Percentiles rank a stretch among this genome's conserved stretches.
These are phyloP conservation scores for Hirundichthys speculiger DNA, from an alignment of 2,113 vertebrate species.

Conservation along the genomic window DNA sequence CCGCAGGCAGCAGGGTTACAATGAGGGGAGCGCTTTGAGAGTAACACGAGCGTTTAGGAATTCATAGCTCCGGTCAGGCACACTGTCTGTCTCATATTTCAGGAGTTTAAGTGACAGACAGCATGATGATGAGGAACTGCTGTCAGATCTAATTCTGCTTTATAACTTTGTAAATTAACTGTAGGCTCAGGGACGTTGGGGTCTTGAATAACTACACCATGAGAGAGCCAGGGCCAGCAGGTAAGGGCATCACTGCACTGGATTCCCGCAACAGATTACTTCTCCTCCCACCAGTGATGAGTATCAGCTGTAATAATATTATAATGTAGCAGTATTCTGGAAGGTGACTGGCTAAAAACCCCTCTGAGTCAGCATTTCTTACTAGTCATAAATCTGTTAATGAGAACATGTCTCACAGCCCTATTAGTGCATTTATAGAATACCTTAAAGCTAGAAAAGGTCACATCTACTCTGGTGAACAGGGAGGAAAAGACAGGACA, in stretches of 20 bases:
- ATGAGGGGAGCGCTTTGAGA: slow-evolving; percentile 24
- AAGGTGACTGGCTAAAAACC: too few species aligned
- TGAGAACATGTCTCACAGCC: slow-evolving; percentile 41
- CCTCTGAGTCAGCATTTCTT: too few species aligned
- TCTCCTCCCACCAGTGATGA: too few species aligned
- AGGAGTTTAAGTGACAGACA: slow-evolving; percentile 56
- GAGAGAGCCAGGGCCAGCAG: too few species aligned
- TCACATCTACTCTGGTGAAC: too few species aligned
- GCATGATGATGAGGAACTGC: slow-evolving; percentile 23
- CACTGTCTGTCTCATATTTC: slow-evolving; percentile 54
- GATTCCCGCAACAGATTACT: too few species aligned
- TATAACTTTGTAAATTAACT: too few species aligned
- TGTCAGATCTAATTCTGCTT: too few species aligned
- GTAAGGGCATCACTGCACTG: neutral
- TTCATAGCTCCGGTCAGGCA: slow-evolving; percentile 53
- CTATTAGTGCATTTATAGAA: slow-evolving; percentile 13
- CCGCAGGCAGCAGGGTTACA: slow-evolving; percentile 26
- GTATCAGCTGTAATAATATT: too few species aligned
- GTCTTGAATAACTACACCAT: slow-evolving; percentile 40
- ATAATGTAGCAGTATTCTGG: too few species aligned
- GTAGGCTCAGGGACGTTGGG: slow-evolving; percentile 2
- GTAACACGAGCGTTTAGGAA: slow-evolving; percentile 40
- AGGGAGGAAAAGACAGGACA: neutral
- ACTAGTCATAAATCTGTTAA: slow-evolving; percentile 9
- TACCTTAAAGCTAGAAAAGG: too few species aligned